phyloP scores from a whole-genome alignment of 2,888 invertebrate genomes.

The Aromia moschata region DNA sequence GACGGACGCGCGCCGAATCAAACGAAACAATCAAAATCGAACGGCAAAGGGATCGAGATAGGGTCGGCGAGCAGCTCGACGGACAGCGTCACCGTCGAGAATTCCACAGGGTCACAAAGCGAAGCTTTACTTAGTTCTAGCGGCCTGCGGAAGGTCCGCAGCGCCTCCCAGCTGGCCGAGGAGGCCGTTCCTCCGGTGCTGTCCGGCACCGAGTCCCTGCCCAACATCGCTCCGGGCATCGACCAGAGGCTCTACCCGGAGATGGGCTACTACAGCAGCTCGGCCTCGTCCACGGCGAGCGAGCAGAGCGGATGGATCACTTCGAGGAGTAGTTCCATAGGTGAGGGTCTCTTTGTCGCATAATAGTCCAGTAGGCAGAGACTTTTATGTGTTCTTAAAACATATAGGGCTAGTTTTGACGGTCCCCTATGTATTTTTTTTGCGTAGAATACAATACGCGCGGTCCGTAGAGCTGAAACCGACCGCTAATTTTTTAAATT shows the following conservation, averaged over 20 bases:
- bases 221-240: conserved; percentile 70
- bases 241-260: conserved; percentile 48
- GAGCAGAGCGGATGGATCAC: conserved; percentile 92
- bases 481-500: no score
- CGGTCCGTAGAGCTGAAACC: no score
- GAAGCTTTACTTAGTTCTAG: conserved; percentile 35
- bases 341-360: no score
- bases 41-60: conserved; percentile 43
- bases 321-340: conserved; percentile 73
- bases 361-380: no score
- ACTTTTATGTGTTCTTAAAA: no score
- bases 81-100: conserved; percentile 47
- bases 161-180: conserved; percentile 68
- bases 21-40: conserved; percentile 42
- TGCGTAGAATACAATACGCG: no score
- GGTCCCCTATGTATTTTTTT: no score
- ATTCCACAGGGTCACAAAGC: conserved; percentile 43
- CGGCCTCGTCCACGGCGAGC: conserved; percentile 73
- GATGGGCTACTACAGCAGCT: conserved; percentile 53
- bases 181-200: conserved; percentile 63
- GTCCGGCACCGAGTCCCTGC: conserved; percentile 72
- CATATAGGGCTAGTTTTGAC: no score
- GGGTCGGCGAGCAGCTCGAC: conserved; percentile 53
- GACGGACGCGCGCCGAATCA: conserved; percentile 21
- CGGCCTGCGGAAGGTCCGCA: conserved; percentile 67